phyloP scores from a whole-genome alignment of 2,888 invertebrate genomes.

The Pandemis heparana region DNA sequence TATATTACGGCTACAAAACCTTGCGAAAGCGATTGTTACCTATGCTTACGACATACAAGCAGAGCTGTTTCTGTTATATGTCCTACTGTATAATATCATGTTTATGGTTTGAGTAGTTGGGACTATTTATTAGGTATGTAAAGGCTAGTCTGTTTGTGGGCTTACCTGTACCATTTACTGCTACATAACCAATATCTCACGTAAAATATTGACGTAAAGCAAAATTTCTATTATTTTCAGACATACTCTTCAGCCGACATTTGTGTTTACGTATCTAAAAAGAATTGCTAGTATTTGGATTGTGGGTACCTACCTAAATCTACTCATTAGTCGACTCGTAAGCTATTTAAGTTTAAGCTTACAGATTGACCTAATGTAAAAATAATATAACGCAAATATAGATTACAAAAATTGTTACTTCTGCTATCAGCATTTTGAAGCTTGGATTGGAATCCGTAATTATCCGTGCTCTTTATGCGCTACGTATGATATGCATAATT shows the following conservation, averaged over 20 bases:
- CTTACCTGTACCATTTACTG: background rate
- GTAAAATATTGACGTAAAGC: background rate
- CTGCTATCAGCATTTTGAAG: background rate
- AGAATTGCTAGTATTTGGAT: too few species aligned
- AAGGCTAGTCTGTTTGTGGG: background rate
- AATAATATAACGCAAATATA: too few species aligned
- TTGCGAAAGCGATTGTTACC: background rate
- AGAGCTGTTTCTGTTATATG: background rate
- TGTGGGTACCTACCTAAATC: too few species aligned
- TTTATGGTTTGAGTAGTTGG: background rate
- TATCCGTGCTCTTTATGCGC: background rate
- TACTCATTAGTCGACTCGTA: too few species aligned
- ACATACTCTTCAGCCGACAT: background rate
- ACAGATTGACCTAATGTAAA: too few species aligned
- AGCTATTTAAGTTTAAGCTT: too few species aligned
- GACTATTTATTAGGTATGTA: background rate
- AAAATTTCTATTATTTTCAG: background rate
- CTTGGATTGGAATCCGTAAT: background rate
- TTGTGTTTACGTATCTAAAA: background rate
- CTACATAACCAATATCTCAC: background rate
- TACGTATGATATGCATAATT: constrained; percentile 25
- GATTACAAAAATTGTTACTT: background rate
- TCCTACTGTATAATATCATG: background rate
- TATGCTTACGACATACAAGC: background rate
- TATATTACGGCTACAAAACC: background rate